phyloP scores from a whole-genome alignment of 2,113 vertebrate species.

The Nesogale talazaci region DNA sequence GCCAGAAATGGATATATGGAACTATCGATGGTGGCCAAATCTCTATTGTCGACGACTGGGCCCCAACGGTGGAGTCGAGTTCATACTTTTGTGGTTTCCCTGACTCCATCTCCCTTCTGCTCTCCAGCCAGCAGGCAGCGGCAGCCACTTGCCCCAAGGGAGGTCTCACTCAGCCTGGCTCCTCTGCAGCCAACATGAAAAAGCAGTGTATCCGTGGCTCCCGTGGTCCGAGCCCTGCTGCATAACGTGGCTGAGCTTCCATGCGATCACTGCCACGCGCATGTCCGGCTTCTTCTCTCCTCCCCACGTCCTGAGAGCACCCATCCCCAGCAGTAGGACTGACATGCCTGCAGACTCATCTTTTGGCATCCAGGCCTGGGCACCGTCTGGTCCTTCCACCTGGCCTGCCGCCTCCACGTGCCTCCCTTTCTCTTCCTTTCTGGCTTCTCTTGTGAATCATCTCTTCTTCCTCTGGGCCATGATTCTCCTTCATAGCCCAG shows the following conservation, averaged over 20 bases:
- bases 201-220: background rate
- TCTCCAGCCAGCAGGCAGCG: no score
- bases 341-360: background rate
- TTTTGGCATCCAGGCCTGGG: no score
- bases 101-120: background rate
- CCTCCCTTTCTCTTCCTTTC: background rate
- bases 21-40: background rate
- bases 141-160: no score
- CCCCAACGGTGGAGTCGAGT: rapidly evolving
- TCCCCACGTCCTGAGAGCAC: rapidly evolving
- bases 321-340: background rate
- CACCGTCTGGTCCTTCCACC: background rate
- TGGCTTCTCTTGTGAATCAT: background rate
- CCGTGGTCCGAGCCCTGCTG: background rate
- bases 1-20: background rate
- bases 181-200: no score
- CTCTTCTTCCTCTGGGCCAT: background rate
- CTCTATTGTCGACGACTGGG: background rate
- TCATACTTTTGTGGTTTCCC: background rate
- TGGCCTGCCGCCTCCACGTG: background rate
- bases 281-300: rapidly evolving
- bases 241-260: background rate
- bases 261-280: rapidly evolving
- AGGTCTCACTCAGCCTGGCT: no score
- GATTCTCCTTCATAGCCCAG: background rate